phyloP scores from a whole-genome alignment of 2,797 vertebrate species.

The Paramormyrops hopkinsi region DNA sequence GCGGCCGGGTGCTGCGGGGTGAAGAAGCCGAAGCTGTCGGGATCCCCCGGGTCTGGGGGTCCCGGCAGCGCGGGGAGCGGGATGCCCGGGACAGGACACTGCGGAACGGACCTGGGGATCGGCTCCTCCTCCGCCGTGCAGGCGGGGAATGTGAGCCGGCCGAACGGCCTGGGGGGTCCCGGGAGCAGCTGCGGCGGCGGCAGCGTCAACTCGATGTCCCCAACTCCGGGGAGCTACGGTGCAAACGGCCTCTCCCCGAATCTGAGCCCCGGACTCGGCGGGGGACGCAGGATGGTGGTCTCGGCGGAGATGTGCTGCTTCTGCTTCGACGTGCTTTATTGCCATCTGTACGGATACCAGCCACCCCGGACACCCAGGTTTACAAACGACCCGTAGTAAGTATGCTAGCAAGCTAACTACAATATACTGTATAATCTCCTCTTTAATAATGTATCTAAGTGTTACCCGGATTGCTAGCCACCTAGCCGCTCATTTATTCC shows the following conservation, averaged over 20 bases:
- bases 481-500: not conserved
- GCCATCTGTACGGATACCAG: conserved; percentile 98
- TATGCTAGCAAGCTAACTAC: conserved; percentile 23
- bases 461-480: not conserved
- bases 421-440: not conserved
- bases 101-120: conserved; percentile 79
- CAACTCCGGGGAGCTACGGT: conserved; percentile 65
- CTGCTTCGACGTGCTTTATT: conserved; percentile 99
- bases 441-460: not conserved
- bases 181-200: conserved; percentile 67
- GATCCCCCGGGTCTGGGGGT: conserved; percentile 89
- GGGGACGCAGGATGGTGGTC: conserved; percentile 92
- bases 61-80: conserved; percentile 76
- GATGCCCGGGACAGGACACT: conserved; percentile 79
- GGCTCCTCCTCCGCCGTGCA: conserved; percentile 70
- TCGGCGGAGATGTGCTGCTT: conserved; percentile 99
- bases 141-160: conserved; percentile 66
- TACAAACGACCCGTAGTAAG: conserved; percentile 97
- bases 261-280: conserved; percentile 72
- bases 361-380: conserved; percentile 95
- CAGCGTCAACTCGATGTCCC: conserved; percentile 69
- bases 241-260: conserved; percentile 73
- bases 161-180: conserved; percentile 75
- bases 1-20: conserved; percentile 99
- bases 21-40: conserved; percentile 99